These are phyloP conservation scores for Chaetophractus vellerosus DNA, from an alignment of 2,797 vertebrate species.

Conservation along the genomic window DNA sequence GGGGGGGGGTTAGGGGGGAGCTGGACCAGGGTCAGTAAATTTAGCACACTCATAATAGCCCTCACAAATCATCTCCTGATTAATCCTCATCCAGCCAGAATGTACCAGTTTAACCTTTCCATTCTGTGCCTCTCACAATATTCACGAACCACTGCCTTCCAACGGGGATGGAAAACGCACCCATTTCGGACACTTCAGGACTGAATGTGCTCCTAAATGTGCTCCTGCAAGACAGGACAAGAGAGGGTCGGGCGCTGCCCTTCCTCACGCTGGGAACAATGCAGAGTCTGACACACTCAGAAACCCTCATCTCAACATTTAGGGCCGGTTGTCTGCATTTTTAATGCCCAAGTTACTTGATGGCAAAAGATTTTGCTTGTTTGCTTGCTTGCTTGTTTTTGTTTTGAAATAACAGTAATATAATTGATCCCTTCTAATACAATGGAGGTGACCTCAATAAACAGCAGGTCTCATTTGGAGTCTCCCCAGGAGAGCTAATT, in stretches of 20 bases:
- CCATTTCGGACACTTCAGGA: neutral
- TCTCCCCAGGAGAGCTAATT: slow-evolving; percentile 49
- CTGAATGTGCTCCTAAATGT: neutral
- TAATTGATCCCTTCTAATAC: slow-evolving; percentile 65
- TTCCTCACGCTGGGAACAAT: neutral
- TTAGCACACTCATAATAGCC: slow-evolving; percentile 77
- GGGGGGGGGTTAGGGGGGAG: neutral
- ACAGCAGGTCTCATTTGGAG: slow-evolving; percentile 7
- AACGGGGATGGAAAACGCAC: slow-evolving; percentile 42
- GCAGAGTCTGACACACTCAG: neutral
- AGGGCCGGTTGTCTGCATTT: neutral
- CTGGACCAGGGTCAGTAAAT: slow-evolving; percentile 87
- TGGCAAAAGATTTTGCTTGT: neutral
- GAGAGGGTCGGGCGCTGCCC: neutral
- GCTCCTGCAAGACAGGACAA: neutral
- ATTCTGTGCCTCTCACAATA: slow-evolving; percentile 82
- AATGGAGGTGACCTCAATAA: slow-evolving; percentile 46
- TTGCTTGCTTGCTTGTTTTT: slow-evolving; percentile 32
- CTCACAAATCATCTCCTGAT: slow-evolving; percentile 84
- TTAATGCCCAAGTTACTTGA: slow-evolving; percentile 6
- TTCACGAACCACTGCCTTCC: slow-evolving; percentile 76
- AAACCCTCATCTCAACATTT: neutral
- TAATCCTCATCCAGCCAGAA: slow-evolving; percentile 74
- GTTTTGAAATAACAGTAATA: slow-evolving; percentile 61
- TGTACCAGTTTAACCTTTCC: slow-evolving; percentile 81